Conservation (phyloP, 2,113 vertebrate species). For the Pseudopipra pipra region DNA sequence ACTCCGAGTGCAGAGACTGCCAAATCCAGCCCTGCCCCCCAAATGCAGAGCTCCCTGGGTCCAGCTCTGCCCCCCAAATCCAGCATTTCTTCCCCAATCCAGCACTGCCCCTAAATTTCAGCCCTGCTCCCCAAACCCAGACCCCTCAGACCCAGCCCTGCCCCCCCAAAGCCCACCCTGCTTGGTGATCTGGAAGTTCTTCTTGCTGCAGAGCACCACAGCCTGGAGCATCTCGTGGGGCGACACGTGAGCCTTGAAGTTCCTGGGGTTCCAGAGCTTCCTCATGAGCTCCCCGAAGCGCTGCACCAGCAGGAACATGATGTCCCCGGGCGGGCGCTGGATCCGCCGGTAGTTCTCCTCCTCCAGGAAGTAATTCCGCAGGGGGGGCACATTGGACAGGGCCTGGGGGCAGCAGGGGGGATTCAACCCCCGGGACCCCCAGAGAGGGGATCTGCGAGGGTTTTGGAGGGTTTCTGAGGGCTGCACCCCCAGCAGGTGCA, state of each 20-base stretch:
- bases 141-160: neutral
- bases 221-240: constrained; percentile 99
- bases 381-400: constrained; percentile 92
- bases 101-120: neutral
- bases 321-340: constrained; percentile 91
- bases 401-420: constrained; percentile 70
- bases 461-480: neutral
- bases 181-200: constrained; percentile 98
- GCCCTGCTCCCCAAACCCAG: neutral
- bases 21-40: neutral
- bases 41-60: too few relatives aligned
- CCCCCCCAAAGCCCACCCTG: constrained; percentile 76
- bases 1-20: neutral
- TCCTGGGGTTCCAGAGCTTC: constrained; percentile 96
- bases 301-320: constrained; percentile 97
- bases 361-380: constrained; percentile 95
- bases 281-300: constrained; percentile 97
- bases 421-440: accelerated
- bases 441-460: neutral
- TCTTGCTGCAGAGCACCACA: constrained; percentile 97
- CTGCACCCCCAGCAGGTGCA: neutral
- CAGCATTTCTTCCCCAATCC: neutral
- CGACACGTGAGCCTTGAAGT: constrained; percentile 97
- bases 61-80: too few relatives aligned
- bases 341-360: constrained; percentile 92